These are phyloP conservation scores for Oreochromis niloticus DNA, from an alignment of 2,113 vertebrate genomes.

Conservation along the genomic window DNA sequence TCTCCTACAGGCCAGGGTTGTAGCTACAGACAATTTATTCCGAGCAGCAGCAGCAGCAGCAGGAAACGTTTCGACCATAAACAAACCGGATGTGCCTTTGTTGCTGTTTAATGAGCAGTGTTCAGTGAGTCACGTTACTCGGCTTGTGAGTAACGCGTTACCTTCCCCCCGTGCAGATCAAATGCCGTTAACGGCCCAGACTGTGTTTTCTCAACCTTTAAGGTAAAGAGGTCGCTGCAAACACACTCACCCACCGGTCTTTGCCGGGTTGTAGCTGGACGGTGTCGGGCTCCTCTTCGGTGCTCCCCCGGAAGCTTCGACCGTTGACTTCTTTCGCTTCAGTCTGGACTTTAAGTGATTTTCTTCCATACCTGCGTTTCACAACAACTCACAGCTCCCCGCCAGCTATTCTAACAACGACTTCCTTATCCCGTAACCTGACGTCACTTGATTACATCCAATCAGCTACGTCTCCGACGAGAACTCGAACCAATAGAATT, in stretches of 20 bases:
- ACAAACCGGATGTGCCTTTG: background rate
- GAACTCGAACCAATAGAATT: background rate
- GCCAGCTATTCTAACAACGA: background rate
- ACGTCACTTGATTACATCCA: conserved; percentile 10
- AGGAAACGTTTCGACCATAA: background rate
- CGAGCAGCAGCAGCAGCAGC: background rate
- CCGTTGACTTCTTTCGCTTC: conserved; percentile 37
- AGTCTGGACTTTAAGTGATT: conserved; percentile 36
- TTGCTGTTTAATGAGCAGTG: background rate
- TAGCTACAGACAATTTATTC: background rate
- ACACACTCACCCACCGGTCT: background rate
- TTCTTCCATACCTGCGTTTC: conserved; percentile 22
- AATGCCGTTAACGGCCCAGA: background rate
- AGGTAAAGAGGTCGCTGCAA: background rate
- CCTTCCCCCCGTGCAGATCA: background rate
- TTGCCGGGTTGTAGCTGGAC: background rate
- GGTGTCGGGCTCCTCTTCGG: background rate
- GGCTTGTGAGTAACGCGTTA: background rate
- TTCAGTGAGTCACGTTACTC: background rate
- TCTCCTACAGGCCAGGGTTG: background rate
- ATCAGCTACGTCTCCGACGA: background rate
- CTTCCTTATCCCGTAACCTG: background rate
- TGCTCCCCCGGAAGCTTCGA: background rate
- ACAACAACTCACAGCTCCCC: background rate
- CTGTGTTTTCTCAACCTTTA: background rate